phyloP scores from a whole-genome alignment of 2,797 vertebrate species.

The Nyctalus aviator region DNA sequence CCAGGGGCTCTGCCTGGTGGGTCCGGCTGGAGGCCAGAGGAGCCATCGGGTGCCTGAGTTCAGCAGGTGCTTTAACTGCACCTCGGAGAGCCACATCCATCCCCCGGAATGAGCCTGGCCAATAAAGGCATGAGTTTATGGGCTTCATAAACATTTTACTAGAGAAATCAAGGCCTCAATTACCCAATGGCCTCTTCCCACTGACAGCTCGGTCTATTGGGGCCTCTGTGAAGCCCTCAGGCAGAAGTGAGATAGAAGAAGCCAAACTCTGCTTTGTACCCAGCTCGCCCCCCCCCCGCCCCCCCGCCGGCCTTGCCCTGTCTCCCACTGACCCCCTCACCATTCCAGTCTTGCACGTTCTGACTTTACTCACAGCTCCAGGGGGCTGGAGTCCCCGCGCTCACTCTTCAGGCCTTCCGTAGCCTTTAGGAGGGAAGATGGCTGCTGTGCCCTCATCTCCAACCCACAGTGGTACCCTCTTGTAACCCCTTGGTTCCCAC shows the following conservation, averaged over 20 bases:
- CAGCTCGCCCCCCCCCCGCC: background rate
- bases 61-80: constrained; percentile 87
- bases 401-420: background rate
- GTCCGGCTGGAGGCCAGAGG: background rate
- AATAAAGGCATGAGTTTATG: constrained; percentile 90
- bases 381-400: background rate
- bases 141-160: constrained; percentile 91
- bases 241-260: constrained; percentile 72
- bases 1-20: constrained; percentile 45
- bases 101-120: constrained; percentile 86
- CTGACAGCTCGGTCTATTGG: constrained; percentile 77
- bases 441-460: background rate
- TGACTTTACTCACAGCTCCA: constrained; percentile 63
- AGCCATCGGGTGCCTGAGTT: background rate
- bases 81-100: constrained; percentile 88
- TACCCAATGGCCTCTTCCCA: constrained; percentile 85
- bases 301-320: too few species aligned
- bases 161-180: constrained; percentile 87
- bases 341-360: constrained; percentile 66
- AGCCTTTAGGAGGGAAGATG: background rate
- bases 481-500: background rate
- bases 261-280: constrained; percentile 58
- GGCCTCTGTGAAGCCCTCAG: constrained; percentile 78
- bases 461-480: background rate
- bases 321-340: background rate